These are phyloP conservation scores for Eurosta solidaginis DNA, from an alignment of 1,140 invertebrate species.

Conservation along the genomic window DNA sequence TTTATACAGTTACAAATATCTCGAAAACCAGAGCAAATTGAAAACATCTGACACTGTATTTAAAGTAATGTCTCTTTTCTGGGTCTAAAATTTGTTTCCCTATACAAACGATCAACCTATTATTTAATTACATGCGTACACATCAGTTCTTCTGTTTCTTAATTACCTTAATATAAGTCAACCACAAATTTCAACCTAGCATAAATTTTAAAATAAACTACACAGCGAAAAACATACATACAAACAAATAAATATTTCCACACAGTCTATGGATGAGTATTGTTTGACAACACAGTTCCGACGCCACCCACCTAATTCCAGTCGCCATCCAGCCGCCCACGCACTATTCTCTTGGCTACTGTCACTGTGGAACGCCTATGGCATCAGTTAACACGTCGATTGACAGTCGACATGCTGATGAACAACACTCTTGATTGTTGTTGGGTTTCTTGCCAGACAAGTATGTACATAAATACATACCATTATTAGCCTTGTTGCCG, in stretches of 20 bases:
- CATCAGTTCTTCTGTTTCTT: neutral
- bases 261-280: no score
- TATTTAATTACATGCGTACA: neutral
- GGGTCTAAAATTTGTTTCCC: no score
- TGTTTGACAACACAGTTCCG: no score
- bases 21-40: no score
- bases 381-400: constrained; percentile 1
- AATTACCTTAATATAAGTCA: neutral
- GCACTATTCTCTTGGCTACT: neutral
- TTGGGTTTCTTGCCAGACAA: neutral
- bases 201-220: no score
- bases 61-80: no score
- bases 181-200: no score
- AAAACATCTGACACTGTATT: no score
- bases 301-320: neutral
- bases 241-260: neutral
- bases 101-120: no score
- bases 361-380: neutral
- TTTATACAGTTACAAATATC: no score
- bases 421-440: neutral
- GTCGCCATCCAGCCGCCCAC: neutral
- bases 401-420: neutral
- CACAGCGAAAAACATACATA: neutral
- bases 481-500: neutral
- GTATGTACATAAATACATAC: neutral